These are phyloP conservation scores for Drosophila putrida DNA, from an alignment of 2,888 invertebrate genomes.

Conservation along the genomic window DNA sequence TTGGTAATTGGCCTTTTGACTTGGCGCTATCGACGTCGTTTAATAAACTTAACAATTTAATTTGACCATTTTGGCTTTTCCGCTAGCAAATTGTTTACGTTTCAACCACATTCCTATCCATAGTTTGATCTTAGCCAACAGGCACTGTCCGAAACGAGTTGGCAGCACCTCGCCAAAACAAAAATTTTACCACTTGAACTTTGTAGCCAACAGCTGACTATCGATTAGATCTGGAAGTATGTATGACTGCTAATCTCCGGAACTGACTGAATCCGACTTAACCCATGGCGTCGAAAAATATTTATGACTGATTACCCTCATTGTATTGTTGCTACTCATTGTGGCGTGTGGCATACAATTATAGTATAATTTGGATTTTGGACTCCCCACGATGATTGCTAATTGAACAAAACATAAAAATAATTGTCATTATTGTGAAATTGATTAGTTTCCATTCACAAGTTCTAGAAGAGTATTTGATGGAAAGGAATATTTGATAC, in stretches of 20 bases:
- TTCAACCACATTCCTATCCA: conserved; percentile 1
- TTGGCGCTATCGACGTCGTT: conserved; percentile 48
- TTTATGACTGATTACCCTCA: conserved; percentile 53
- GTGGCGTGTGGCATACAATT: conserved; percentile 2
- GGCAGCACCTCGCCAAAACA: conserved; percentile 23
- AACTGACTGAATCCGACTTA: conserved; percentile 38
- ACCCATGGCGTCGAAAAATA: conserved; percentile 40
- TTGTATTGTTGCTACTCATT: conserved; percentile 11
- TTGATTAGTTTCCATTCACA: conserved; percentile 11
- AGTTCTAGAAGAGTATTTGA: neutral
- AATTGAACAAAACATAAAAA: neutral
- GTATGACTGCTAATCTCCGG: conserved; percentile 52
- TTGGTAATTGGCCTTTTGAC: conserved; percentile 59
- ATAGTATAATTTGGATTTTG: conserved; percentile 23
- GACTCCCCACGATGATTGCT: conserved; percentile 7
- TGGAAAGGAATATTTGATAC: too few species aligned
- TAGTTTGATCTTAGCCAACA: conserved; percentile 26
- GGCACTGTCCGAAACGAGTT: conserved; percentile 24
- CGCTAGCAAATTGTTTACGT: conserved; percentile 25
- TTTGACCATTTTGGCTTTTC: conserved; percentile 46
- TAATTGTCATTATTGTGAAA: conserved; percentile 38
- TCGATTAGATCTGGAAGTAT: conserved; percentile 28
- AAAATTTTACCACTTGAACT: conserved; percentile 57
- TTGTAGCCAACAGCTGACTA: conserved; percentile 59
- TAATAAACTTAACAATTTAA: conserved; percentile 72